phyloP scores from a whole-genome alignment of 2,113 vertebrate genomes.

The Burhinus bistriatus region DNA sequence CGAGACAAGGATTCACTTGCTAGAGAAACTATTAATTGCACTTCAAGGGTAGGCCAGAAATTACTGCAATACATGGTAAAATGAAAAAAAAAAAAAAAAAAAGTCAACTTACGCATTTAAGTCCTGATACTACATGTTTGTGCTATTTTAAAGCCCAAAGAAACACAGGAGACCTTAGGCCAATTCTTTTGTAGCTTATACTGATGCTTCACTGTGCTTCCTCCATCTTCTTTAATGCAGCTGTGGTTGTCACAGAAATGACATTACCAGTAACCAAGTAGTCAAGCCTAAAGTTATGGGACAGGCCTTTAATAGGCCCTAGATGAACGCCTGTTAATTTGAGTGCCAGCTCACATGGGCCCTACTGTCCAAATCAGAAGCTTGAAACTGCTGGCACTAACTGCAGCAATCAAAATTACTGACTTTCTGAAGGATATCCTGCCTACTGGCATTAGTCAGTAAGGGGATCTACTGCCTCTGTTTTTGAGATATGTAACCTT shows the following conservation, averaged over 20 bases:
- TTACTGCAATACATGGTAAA: neutral
- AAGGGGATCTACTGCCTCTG: neutral
- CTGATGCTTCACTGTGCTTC: neutral
- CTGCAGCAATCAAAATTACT: neutral
- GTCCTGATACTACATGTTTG: neutral
- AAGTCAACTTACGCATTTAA: neutral
- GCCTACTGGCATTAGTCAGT: neutral
- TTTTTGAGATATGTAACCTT: neutral
- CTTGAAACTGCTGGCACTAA: neutral
- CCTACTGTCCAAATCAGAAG: neutral
- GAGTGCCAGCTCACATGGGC: neutral
- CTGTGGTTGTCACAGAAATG: neutral
- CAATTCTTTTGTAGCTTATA: neutral
- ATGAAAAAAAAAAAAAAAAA: neutral
- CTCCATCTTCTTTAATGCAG: neutral
- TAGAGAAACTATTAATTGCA: neutral
- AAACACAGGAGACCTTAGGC: neutral
- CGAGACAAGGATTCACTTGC: neutral
- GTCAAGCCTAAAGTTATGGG: neutral
- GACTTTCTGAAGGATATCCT: neutral
- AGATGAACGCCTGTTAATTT: neutral
- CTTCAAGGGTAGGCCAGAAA: neutral
- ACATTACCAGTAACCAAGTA: neutral
- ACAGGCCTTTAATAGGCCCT: neutral
- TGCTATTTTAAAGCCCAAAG: neutral